Percentiles rank a stretch among this genome's conserved stretches.
Conservation (phyloP, 2,888 invertebrate genomes). For the Tipula vernalis region DNA sequence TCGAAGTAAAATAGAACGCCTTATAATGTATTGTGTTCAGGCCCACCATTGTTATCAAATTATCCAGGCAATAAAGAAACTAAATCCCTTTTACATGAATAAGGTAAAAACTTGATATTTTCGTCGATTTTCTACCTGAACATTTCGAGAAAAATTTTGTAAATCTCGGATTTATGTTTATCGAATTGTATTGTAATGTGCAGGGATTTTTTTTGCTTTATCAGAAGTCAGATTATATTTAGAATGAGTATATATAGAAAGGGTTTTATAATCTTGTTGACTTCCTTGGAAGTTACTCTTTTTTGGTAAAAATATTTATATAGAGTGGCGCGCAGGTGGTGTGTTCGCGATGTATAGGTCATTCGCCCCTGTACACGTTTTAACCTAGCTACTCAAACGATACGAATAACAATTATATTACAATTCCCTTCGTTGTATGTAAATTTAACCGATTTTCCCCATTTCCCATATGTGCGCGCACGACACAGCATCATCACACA, state of each 20-base stretch:
- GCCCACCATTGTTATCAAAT: constrained; percentile 14
- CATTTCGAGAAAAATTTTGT: background rate
- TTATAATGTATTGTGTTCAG: constrained; percentile 11
- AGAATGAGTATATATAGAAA: background rate
- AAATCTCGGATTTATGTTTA: background rate
- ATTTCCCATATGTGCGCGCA: background rate
- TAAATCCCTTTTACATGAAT: background rate
- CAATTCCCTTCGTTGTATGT: background rate
- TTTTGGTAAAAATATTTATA: background rate
- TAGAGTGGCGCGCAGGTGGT: background rate
- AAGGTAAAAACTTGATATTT: background rate
- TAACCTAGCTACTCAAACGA: background rate
- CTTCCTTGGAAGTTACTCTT: background rate
- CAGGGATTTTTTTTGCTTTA: background rate
- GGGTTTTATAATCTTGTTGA: background rate
- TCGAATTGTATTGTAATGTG: background rate
- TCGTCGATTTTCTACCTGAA: background rate
- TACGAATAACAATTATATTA: background rate
- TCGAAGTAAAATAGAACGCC: background rate
- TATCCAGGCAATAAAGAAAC: constrained; percentile 18
- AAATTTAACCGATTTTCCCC: background rate
- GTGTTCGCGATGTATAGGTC: background rate
- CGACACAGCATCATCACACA: background rate
- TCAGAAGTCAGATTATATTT: background rate
- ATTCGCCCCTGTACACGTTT: background rate